Conservation (phyloP, 2,797 vertebrate genomes). For the Orientallactaga sibirica region DNA sequence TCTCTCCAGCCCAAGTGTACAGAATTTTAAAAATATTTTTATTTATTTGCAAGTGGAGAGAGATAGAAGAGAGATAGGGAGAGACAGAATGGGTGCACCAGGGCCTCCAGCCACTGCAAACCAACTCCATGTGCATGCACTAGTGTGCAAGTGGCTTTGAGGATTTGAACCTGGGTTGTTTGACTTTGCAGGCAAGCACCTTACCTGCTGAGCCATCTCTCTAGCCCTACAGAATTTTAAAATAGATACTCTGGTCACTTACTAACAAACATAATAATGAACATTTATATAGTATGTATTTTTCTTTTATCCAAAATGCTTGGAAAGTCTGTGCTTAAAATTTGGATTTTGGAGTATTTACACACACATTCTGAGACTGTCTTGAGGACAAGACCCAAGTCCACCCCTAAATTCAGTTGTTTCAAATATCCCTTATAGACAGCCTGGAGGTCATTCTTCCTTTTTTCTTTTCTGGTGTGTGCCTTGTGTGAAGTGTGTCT, state of each 20-base stretch:
- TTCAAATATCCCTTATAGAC: background rate
- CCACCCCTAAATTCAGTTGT: background rate
- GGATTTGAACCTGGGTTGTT: background rate
- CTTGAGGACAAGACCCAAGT: background rate
- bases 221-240: too few species aligned
- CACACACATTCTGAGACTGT: background rate
- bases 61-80: too few species aligned
- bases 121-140: background rate
- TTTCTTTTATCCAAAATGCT: background rate
- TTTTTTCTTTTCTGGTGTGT: too few species aligned
- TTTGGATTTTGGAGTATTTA: background rate
- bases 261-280: conserved; percentile 38
- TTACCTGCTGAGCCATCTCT: too few species aligned
- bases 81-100: too few species aligned
- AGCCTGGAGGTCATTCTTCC: background rate
- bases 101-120: too few species aligned
- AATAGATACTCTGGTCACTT: background rate
- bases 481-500: too few species aligned
- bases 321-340: background rate
- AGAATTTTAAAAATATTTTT: too few species aligned
- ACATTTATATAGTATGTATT: background rate
- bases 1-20: too few species aligned
- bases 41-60: too few species aligned
- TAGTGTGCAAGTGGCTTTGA: background rate
- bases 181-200: too few species aligned